Evolutionary conservation across 2,113 vertebrate genomes (phyloP).

Genomic region (Bubalus kerabau): DNA sequence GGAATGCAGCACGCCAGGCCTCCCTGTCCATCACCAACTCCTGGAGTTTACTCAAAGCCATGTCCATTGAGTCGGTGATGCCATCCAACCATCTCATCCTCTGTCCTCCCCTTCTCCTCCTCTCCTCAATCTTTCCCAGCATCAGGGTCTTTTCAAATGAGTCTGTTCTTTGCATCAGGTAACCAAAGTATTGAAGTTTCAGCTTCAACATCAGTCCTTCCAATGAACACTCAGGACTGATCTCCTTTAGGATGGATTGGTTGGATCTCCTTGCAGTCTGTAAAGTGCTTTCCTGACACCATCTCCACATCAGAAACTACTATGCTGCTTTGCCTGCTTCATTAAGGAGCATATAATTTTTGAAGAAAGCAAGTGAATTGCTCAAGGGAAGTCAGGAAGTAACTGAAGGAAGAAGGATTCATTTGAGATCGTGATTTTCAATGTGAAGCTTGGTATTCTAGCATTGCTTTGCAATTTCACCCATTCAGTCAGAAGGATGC

Average conservation of each 20-base stretch:
- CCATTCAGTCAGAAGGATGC: neutral
- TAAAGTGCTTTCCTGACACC: neutral
- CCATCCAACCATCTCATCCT: neutral
- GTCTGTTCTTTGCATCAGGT: neutral
- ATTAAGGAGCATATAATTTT: neutral
- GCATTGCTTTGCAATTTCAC: neutral
- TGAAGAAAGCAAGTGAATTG: neutral
- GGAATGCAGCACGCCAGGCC: rapidly evolving
- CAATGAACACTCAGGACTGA: neutral
- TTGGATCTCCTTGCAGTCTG: neutral
- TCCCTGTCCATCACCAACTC: rapidly evolving
- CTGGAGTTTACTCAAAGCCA: neutral
- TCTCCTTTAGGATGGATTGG: neutral
- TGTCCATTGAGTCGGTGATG: neutral
- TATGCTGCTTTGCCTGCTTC: neutral
- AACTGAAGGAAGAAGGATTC: neutral
- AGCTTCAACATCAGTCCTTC: neutral
- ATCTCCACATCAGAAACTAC: neutral
- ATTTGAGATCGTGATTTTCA: neutral
- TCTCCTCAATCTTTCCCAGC: neutral
- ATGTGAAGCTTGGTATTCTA: neutral
- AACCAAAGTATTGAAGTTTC: neutral
- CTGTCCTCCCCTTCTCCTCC: neutral
- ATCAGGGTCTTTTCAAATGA: neutral
- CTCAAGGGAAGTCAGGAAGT: neutral